Base-by-base conservation (phyloP, 1,140 invertebrate genomes). In the Helicoverpa armigera region DNA sequence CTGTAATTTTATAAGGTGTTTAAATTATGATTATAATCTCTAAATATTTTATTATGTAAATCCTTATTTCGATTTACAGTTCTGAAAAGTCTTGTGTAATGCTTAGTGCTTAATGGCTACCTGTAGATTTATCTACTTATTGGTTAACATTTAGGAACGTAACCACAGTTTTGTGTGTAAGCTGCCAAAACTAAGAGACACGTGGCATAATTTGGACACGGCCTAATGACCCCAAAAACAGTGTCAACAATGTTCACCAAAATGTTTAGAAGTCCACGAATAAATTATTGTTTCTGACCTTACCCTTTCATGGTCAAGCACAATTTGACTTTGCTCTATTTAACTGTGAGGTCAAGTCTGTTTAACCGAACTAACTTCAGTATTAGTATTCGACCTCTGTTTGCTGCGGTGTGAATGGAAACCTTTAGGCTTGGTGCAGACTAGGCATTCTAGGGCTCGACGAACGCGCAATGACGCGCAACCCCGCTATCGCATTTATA, bases 251-350 rank as follows among this genome's bases (percentile, higher is more conserved):
- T 58, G 23, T 18, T 58, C 23, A 58, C 56, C 56, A 23, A 58
- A 23, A 16, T 18, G 18, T n/a, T 58, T 35, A 7, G 56, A 58
- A 58, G 56, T 58, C 18, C 16, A 23, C 56, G 56, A 58, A 58
- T 58, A 58, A 58, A 23, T 58, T 58, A 58, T 58, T 58, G 56
- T 58, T 58, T 23, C 16, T 58, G 56, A 58, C 56, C 56, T 58
- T 58, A 58, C 56, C 56, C 23, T 58, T 58, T 4, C 16, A 58
- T 58, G 56, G 56, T 58, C 56, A 58, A 58, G 56, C 56, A 23
- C 56, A 58, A 58, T 58, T 58, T 58, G 56, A 58, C 56, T 58
- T 58, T 58, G 56, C 16, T 3, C 56, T 58, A 58, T 58, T 58
- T 58, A 58, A 58, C 56, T 10, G 9, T 18, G 18, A 58, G 56